Percentiles rank a stretch among this genome's conserved stretches.
Evolutionary conservation across 2,797 vertebrate species (phyloP).

Genomic region (Rhinogobio ventralis): DNA sequence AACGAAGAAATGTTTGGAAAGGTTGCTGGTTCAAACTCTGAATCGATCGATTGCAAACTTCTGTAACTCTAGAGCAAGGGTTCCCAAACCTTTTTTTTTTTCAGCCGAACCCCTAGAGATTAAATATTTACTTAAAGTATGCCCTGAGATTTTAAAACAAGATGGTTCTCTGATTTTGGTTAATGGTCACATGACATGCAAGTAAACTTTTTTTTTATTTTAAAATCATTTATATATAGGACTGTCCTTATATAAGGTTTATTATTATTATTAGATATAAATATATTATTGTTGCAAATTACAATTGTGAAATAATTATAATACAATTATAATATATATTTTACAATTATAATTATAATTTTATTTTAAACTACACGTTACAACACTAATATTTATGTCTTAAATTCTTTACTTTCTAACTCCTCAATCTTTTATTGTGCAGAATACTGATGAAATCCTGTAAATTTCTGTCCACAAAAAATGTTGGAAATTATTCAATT

Average conservation of each 20-base stretch:
- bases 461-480: not conserved
- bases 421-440: not conserved
- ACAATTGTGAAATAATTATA: not conserved
- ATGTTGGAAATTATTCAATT: not conserved
- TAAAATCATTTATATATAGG: not conserved
- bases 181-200: not conserved
- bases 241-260: not conserved
- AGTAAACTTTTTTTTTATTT: not conserved
- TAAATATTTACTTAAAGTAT: not conserved
- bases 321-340: not conserved
- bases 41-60: not conserved
- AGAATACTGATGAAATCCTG: not conserved
- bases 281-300: not conserved
- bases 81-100: not conserved
- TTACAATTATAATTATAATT: not conserved
- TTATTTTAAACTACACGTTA: not conserved
- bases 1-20: not conserved
- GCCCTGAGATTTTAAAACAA: not conserved
- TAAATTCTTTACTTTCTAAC: not conserved
- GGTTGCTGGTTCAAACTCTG: not conserved
- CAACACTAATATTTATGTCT: not conserved
- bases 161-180: not conserved
- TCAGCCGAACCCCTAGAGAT: not conserved
- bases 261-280: not conserved
- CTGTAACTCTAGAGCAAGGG: too few species aligned